phyloP scores from a whole-genome alignment of 2,113 vertebrate genomes.

The Bubalus kerabau region DNA sequence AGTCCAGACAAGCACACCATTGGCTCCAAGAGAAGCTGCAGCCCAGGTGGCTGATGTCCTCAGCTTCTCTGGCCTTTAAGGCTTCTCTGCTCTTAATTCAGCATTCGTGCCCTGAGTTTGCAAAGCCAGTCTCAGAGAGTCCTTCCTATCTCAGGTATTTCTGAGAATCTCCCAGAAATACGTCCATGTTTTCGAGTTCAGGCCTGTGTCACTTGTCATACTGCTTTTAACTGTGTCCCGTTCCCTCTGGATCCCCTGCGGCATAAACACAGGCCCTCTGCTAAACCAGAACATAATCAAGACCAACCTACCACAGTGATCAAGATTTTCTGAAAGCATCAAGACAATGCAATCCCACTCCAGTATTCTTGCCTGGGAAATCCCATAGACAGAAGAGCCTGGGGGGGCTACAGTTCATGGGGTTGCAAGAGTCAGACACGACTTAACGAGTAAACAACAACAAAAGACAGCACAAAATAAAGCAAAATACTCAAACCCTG shows the following conservation, averaged over 20 bases:
- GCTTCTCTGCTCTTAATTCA: background rate
- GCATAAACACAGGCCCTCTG: background rate
- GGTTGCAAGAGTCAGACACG: background rate
- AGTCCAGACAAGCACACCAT: background rate
- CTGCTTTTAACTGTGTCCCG: background rate
- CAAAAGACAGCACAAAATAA: background rate
- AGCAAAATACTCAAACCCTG: background rate
- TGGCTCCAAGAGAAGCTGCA: background rate
- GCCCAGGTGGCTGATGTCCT: background rate
- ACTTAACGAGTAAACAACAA: background rate
- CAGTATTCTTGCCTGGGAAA: background rate
- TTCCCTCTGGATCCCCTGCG: background rate
- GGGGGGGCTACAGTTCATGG: background rate
- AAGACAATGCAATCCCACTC: background rate
- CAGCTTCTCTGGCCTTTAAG: background rate
- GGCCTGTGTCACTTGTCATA: background rate
- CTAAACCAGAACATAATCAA: background rate
- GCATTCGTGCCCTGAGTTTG: background rate
- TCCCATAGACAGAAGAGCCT: background rate
- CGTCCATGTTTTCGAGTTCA: no score
- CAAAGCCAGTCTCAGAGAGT: background rate
- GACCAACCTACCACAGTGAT: background rate
- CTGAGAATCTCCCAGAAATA: background rate
- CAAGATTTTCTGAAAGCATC: background rate
- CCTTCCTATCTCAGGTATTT: background rate